Base-by-base conservation (phyloP, 2,888 invertebrate genomes). In the Cerastoderma edule region DNA sequence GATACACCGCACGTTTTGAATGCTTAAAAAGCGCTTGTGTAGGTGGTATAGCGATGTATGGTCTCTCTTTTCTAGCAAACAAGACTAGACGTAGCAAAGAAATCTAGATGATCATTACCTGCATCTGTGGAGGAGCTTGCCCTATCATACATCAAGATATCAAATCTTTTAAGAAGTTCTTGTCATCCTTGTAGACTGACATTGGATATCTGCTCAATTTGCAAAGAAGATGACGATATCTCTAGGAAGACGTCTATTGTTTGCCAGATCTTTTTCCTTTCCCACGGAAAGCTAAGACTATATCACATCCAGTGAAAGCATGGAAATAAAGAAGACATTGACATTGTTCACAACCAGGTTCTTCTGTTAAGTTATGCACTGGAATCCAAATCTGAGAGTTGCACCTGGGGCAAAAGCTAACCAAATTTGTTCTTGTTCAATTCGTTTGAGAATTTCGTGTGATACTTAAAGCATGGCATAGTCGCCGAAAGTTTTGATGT, bases 171-270 rank as follows among this genome's bases (percentile, higher is more conserved):
- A 44, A 16, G 44, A 8, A 44, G 8, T 44, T 44, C 44, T 13
- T 10, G 44, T 44, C 44, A 13, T 44, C 44, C 44, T 44, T 19
- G n/a, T n/a, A n/a, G n/a, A n/a, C n/a, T n/a, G n/a, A n/a, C n/a
- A n/a, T n/a, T n/a, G n/a, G n/a, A n/a, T 44, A 44, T 44, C 44
- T 44, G 44, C 44, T 44, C 44, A 44, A 16, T 44, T 44, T 44
- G 44, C 10, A 44, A 44, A 44, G 16, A 44, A 44, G 44, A 8
- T 19, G 16, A 16, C 16, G 44, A 44, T 13, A 13, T n/a, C n/a
- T n/a, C n/a, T n/a, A n/a, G n/a, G n/a, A n/a, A n/a, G n/a, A n/a
- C n/a, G n/a, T n/a, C n/a, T n/a, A n/a, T n/a, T n/a, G n/a, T n/a
- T n/a, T n/a, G n/a, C n/a, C n/a, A n/a, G n/a, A n/a, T n/a, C n/a